Percentiles rank a stretch among this genome's conserved stretches.
Evolutionary conservation across 2,797 vertebrate species (phyloP).

Genomic region (Halcyon leucocephala): DNA sequence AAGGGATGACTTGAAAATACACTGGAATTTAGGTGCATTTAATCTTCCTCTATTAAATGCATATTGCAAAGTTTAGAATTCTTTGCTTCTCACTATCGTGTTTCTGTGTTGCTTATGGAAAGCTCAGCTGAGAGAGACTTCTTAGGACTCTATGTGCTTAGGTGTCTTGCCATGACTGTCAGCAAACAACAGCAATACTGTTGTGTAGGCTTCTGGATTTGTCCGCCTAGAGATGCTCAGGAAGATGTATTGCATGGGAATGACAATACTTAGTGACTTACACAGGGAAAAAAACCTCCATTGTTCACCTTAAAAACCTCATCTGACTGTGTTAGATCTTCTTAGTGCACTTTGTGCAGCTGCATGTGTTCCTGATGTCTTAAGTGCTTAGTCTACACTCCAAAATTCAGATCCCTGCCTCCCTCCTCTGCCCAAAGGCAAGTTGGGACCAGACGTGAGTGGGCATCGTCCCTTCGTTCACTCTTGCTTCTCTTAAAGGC

Average conservation of each 20-base stretch:
- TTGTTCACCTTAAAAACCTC: background rate
- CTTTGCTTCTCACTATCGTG: background rate
- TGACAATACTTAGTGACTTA: background rate
- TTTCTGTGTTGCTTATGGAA: constrained; percentile 26
- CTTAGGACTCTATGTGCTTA: background rate
- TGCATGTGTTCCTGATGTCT: background rate
- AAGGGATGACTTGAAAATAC: constrained; percentile 3
- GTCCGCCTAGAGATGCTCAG: background rate
- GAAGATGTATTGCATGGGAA: background rate
- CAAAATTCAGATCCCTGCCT: background rate
- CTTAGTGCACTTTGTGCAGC: background rate
- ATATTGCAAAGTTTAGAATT: constrained; percentile 48
- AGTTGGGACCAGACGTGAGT: rapidly evolving
- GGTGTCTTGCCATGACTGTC: background rate
- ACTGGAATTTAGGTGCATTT: constrained; percentile 56
- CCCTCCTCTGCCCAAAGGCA: background rate
- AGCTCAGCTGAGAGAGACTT: background rate
- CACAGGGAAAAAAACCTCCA: background rate
- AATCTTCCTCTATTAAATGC: constrained; percentile 41
- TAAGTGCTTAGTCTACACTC: background rate
- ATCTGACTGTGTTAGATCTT: background rate
- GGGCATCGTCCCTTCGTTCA: rapidly evolving
- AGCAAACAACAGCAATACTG: background rate
- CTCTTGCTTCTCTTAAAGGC: background rate
- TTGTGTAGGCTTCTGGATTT: background rate